Percentiles rank a stretch among this genome's conserved stretches.
These are phyloP conservation scores for Microtus ochrogaster DNA, from an alignment of 2,113 vertebrate genomes.

Conservation along the genomic window DNA sequence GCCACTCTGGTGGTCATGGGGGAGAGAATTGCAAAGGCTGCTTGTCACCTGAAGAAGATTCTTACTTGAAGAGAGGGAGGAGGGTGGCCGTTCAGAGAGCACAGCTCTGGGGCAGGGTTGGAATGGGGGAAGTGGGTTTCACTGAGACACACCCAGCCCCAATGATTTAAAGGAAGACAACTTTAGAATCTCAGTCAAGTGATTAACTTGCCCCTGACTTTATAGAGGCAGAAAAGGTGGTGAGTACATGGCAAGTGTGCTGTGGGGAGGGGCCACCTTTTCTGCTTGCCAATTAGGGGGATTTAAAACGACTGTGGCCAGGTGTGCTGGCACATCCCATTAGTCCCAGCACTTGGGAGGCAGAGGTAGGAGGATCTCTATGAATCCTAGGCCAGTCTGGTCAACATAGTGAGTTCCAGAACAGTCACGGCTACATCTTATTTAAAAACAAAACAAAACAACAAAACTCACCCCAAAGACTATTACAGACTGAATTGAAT, in stretches of 20 bases:
- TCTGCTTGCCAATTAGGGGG: background rate
- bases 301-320: background rate
- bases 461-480: background rate
- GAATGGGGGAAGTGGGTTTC: background rate
- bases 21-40: background rate
- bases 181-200: background rate
- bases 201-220: background rate
- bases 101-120: background rate
- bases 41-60: background rate
- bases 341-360: background rate
- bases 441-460: background rate
- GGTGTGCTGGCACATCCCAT: background rate
- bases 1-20: background rate
- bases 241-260: background rate
- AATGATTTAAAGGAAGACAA: background rate
- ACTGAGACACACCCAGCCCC: background rate
- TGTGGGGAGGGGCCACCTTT: background rate
- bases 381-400: background rate
- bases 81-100: background rate
- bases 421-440: background rate
- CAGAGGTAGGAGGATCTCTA: background rate
- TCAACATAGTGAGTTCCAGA: background rate
- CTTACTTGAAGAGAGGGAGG: background rate
- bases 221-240: background rate
- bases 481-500: background rate